Percentiles rank a stretch among this genome's conserved stretches.
These are phyloP conservation scores for Stictocephala bisonia DNA, from an alignment of 2,888 invertebrate species.

Conservation along the genomic window DNA sequence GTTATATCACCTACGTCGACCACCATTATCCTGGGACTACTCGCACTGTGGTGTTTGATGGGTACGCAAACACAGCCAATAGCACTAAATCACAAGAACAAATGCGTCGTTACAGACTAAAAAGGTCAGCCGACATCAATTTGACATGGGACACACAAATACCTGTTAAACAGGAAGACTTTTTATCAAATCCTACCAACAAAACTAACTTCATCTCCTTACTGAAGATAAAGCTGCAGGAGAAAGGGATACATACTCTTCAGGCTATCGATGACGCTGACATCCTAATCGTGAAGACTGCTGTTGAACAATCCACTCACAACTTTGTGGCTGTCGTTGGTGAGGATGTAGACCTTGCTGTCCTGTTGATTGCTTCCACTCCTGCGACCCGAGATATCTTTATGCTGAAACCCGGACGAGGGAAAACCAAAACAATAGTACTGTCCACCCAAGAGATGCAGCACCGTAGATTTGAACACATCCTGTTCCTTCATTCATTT, in stretches of 20 bases:
- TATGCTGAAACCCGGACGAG: too few relatives aligned
- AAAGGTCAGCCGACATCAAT: conserved; percentile 49
- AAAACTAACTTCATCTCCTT: too few relatives aligned
- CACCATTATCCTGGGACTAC: conserved; percentile 54
- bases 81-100: too few relatives aligned
- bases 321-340: too few relatives aligned
- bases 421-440: too few relatives aligned
- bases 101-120: background rate
- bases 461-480: background rate
- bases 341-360: too few relatives aligned
- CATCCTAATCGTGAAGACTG: background rate
- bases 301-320: too few relatives aligned
- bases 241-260: background rate
- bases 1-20: conserved; percentile 57
- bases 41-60: conserved; percentile 56
- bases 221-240: conserved; percentile 50
- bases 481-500: too few relatives aligned
- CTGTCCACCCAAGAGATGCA: too few relatives aligned
- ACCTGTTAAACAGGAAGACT: conserved; percentile 55
- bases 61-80: too few relatives aligned
- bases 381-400: too few relatives aligned
- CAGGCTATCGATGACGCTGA: background rate
- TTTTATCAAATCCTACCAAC: conserved; percentile 55
- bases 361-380: too few relatives aligned
- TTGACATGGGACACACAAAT: conserved; percentile 51